Evolutionary conservation across 2,797 vertebrate species (phyloP).

Genomic region (Poeciliopsis presidionis): DNA sequence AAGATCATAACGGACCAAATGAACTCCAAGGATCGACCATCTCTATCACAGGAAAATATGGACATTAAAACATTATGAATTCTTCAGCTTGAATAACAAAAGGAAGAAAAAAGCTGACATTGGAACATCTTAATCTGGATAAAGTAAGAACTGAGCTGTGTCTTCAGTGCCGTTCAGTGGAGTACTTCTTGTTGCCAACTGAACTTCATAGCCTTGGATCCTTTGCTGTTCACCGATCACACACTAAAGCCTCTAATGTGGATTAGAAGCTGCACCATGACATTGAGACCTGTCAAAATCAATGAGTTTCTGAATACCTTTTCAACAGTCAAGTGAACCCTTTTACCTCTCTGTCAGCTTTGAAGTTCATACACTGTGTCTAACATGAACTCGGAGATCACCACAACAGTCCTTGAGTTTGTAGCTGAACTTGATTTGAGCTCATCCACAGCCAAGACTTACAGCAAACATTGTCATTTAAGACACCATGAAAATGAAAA

Average conservation of each 20-base stretch:
- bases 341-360: slow-evolving; percentile 37
- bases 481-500: not conserved
- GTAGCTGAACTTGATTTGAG: slow-evolving; percentile 4
- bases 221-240: slow-evolving; percentile 70
- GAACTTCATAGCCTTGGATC: slow-evolving; percentile 42
- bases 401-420: slow-evolving; percentile 4
- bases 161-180: slow-evolving; percentile 43
- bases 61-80: slow-evolving; percentile 23
- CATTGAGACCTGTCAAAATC: slow-evolving; percentile 55
- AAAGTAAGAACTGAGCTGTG: slow-evolving; percentile 47
- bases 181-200: slow-evolving; percentile 44
- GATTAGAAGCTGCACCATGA: slow-evolving; percentile 64
- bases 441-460: not conserved
- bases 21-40: slow-evolving; percentile 8
- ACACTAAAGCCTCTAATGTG: slow-evolving; percentile 68
- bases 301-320: slow-evolving; percentile 43
- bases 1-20: slow-evolving; percentile 29
- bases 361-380: slow-evolving; percentile 15
- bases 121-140: slow-evolving; percentile 63
- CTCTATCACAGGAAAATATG: slow-evolving; percentile 20
- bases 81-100: slow-evolving; percentile 11
- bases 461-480: not conserved
- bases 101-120: slow-evolving; percentile 31
- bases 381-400: not conserved
- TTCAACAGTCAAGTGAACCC: slow-evolving; percentile 50